Conservation (phyloP, 2,797 vertebrate species). For the Carapus acus region DNA sequence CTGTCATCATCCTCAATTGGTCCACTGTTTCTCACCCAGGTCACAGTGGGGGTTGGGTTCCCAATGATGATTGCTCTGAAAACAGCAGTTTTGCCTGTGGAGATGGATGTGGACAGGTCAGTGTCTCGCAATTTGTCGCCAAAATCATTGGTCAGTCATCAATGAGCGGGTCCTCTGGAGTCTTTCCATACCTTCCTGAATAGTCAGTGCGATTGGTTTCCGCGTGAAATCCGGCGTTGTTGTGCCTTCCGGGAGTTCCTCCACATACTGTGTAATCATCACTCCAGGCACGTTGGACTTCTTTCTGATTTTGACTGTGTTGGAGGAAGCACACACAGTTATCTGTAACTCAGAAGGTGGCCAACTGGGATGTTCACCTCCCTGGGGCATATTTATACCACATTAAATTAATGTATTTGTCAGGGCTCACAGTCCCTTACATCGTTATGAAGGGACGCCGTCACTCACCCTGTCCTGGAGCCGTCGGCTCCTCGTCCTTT, state of each 20-base stretch:
- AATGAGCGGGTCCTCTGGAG: neutral
- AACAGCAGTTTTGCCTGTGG: conserved; percentile 79
- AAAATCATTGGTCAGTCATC: neutral
- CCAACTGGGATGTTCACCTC: no score
- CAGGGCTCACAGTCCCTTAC: no score
- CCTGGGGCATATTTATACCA: no score
- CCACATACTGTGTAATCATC: conserved; percentile 75
- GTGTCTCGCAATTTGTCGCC: no score
- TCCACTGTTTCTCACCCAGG: conserved; percentile 72
- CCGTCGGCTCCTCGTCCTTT: conserved; percentile 67
- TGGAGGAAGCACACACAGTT: neutral
- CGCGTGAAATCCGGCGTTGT: conserved; percentile 77
- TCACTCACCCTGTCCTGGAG: conserved; percentile 69
- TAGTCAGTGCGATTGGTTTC: conserved; percentile 79
- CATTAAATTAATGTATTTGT: no score
- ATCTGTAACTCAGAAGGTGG: no score
- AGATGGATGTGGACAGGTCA: no score
- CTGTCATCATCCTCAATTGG: conserved; percentile 61
- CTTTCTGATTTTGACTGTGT: conserved; percentile 68
- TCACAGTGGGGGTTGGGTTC: conserved; percentile 74
- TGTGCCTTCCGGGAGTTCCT: conserved; percentile 75
- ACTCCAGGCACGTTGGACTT: conserved; percentile 79
- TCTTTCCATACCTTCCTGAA: conserved; percentile 78
- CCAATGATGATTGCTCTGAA: conserved; percentile 81
- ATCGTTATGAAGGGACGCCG: no score